Percentiles rank a stretch among this genome's conserved stretches.
phyloP scores from a whole-genome alignment of 2,888 invertebrate species.

The Lasioglossum vierecki region DNA sequence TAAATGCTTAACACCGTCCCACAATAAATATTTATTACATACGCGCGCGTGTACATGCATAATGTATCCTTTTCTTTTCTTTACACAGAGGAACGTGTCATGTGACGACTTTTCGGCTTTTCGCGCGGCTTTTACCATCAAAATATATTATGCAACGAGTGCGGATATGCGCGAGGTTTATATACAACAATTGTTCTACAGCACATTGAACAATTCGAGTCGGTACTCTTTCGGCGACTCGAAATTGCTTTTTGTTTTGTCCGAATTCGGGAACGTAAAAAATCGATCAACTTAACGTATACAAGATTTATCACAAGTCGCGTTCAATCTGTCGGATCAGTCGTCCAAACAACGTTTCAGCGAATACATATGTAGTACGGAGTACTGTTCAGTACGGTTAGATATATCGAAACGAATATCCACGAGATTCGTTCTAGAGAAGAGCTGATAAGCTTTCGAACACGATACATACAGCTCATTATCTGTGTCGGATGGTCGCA shows the following conservation, averaged over 20 bases:
- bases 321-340: not conserved
- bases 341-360: not conserved
- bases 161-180: not conserved
- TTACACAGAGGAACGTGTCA: conserved; percentile 4
- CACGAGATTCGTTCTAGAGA: not conserved
- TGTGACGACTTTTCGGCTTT: not conserved
- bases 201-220: not conserved
- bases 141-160: conserved; percentile 19
- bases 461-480: not conserved
- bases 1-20: conserved; percentile 35
- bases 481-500: conserved; percentile 11
- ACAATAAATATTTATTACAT: conserved; percentile 16
- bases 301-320: conserved; percentile 15
- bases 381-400: not conserved
- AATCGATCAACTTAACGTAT: not conserved
- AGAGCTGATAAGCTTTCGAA: no score
- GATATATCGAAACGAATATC: not conserved
- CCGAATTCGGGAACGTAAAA: not conserved
- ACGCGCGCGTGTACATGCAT: not conserved
- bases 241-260: no score
- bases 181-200: not conserved
- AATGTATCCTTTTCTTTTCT: conserved; percentile 38
- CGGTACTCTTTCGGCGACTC: not conserved
- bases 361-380: not conserved
- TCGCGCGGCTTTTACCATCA: not conserved